Evolutionary conservation across 1,140 invertebrate genomes (phyloP), one percentile per base, ranked within the genome.

Genomic region (Drosophila littoralis): DNA sequence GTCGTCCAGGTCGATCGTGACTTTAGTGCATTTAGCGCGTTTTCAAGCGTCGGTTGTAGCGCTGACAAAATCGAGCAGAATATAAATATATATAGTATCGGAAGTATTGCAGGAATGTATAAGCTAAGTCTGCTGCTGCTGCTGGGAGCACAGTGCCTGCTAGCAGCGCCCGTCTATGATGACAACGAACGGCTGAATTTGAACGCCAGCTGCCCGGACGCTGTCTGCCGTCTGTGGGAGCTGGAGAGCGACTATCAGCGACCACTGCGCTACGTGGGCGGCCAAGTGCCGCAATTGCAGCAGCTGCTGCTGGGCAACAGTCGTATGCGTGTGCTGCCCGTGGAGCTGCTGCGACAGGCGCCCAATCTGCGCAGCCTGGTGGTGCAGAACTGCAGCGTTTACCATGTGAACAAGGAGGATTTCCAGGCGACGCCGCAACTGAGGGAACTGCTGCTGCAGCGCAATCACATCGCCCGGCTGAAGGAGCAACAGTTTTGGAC

Each of bases 221-320:
- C 28, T 7, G 48, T 52, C 15, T 91, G 89, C 60, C 66, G 57
- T n/a, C 12, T 91, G 15, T 36, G 52, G 63, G 48, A 52, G 54
- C 36, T 50, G 36, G 8, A 32, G 9, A 43, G 54, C 36, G 15
- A 61, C 36, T 32, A 60, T 55, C 15, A 48, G 51, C 66, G 17
- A 4, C 45, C 61, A 5, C 42, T 89, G 60, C 59, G 59, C 7
- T 74, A 63, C 12, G 38, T 36, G 7, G 50, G 45, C 10, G 35
- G 22, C 7, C 45, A 46, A 1, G 61, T 51, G 4, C 6, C 50
- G 2, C 36, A 70, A 5, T 17, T 91, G 13, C 32, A 59, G 48
- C 74, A 82, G 42, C 59, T 91, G 10, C 65, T 80, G 9, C 12
- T 91, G 38, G 70, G 36, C 9, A 59, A 91, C 52, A 78, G 74